These are phyloP conservation scores for Pseudococcus viburni DNA, from an alignment of 2,888 invertebrate genomes.

Conservation along the genomic window DNA sequence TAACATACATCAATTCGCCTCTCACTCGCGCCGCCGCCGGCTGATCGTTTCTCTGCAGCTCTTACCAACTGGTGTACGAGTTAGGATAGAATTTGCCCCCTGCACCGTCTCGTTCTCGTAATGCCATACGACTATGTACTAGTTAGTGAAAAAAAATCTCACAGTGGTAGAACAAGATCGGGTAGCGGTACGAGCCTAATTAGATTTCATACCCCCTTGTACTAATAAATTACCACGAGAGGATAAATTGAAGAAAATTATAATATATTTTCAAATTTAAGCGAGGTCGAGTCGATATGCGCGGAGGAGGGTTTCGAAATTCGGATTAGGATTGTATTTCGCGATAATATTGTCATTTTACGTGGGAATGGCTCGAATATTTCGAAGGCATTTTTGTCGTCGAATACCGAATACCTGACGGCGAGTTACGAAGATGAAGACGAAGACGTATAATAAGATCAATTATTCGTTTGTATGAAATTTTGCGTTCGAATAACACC, in stretches of 20 bases:
- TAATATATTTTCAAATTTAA: neutral
- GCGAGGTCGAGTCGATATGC: neutral
- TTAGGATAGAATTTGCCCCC: too few relatives aligned
- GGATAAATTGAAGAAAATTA: conserved; percentile 1
- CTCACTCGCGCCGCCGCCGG: neutral
- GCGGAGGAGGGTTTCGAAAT: neutral
- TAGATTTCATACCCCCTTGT: neutral
- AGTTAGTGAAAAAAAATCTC: neutral
- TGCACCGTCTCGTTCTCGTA: too few relatives aligned
- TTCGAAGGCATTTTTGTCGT: too few relatives aligned
- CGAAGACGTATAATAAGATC: too few relatives aligned
- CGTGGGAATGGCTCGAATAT: too few relatives aligned
- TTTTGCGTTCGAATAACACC: too few relatives aligned
- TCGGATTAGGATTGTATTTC: neutral
- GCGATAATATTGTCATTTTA: too few relatives aligned
- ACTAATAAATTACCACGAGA: neutral
- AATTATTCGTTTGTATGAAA: too few relatives aligned
- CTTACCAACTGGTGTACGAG: neutral
- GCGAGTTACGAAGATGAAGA: too few relatives aligned
- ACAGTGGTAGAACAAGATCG: neutral
- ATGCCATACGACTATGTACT: neutral
- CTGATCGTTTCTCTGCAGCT: neutral
- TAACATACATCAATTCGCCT: conserved; percentile 35
- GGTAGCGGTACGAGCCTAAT: neutral
- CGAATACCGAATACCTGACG: too few relatives aligned